Percentiles rank a stretch among this genome's conserved stretches.
These are phyloP conservation scores for Odontophorus gujanensis DNA, from an alignment of 2,113 vertebrate species.

Conservation along the genomic window DNA sequence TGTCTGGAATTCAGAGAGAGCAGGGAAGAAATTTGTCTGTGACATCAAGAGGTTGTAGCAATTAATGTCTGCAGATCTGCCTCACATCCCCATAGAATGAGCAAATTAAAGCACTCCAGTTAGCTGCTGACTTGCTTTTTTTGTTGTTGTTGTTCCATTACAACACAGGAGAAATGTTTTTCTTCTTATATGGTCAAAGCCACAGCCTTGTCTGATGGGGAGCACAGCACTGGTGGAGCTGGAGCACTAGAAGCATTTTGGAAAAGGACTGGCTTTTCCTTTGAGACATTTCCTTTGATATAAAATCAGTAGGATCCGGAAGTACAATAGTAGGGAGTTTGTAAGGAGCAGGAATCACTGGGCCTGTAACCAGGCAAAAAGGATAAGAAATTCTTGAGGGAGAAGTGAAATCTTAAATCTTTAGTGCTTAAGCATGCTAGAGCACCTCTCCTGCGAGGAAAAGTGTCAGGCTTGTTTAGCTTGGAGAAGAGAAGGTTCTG, in stretches of 20 bases:
- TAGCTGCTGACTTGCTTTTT: background rate
- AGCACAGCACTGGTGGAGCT: fast-evolving
- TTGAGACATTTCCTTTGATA: no score
- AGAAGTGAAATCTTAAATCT: background rate
- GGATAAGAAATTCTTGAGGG: background rate
- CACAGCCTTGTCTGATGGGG: fast-evolving
- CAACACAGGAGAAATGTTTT: fast-evolving
- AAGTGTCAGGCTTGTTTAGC: no score
- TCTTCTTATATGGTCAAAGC: background rate
- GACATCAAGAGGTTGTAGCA: fast-evolving
- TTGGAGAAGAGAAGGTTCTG: no score
- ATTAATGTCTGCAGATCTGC: background rate
- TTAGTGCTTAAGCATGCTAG: no score
- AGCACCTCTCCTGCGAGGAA: no score
- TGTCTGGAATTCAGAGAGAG: background rate
- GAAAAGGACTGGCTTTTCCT: background rate
- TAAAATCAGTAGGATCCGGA: background rate
- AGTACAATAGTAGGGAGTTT: background rate
- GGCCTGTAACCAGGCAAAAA: fast-evolving
- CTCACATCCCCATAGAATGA: background rate
- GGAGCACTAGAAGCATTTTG: background rate
- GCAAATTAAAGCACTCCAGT: background rate
- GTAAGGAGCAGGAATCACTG: background rate
- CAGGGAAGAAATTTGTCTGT: background rate
- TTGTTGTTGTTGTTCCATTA: background rate